A percentile compares a stretch with the other conserved stretches of the same genome.
These are phyloP conservation scores for Elaphurus davidianus DNA, from an alignment of 2,113 vertebrate genomes.

Conservation along the genomic window DNA sequence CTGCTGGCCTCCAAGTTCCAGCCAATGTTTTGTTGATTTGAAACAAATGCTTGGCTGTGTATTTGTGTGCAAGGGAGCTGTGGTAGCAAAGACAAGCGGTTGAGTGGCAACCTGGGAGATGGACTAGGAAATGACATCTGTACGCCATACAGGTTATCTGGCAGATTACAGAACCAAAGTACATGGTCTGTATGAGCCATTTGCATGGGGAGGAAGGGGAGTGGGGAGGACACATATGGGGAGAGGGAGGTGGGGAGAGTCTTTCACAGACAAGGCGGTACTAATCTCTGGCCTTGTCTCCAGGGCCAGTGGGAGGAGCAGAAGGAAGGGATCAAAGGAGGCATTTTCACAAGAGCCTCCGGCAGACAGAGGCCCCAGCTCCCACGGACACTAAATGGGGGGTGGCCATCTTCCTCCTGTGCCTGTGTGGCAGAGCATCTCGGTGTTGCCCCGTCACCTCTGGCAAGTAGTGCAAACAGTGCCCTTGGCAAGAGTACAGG, in stretches of 20 bases:
- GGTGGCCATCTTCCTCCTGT: not conserved
- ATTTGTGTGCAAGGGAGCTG: not conserved
- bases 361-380: not conserved
- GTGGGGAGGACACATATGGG: accelerated
- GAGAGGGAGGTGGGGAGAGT: not conserved
- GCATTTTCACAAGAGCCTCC: not conserved
- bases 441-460: not conserved
- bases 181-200: not conserved
- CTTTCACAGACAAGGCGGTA: not conserved
- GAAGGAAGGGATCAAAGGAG: not conserved
- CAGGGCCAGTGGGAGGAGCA: not conserved
- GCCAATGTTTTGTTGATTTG: not conserved
- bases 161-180: not conserved
- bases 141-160: not conserved
- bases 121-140: not conserved
- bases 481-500: not conserved
- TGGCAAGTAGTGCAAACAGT: not conserved
- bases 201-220: not conserved
- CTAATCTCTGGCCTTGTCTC: not conserved
- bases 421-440: not conserved
- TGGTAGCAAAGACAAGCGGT: not conserved
- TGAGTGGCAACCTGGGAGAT: not conserved
- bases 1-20: not conserved
- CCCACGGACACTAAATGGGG: not conserved
- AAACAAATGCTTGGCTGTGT: not conserved